Conservation (phyloP, 1,140 invertebrate genomes). For the Dolichoris vasculosae region DNA sequence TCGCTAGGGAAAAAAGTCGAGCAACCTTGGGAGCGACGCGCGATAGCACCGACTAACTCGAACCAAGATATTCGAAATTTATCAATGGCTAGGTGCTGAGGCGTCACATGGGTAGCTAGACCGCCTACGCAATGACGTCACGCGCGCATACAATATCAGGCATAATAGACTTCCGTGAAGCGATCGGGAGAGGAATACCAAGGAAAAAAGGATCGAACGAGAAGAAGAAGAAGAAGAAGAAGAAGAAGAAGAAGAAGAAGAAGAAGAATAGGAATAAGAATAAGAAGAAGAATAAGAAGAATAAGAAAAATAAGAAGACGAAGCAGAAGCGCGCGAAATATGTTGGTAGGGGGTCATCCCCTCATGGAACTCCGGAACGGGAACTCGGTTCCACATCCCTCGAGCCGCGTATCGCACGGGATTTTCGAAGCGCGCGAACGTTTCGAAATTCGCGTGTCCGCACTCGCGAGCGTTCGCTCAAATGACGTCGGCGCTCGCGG, state of each 20-base stretch:
- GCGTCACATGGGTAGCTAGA: not conserved
- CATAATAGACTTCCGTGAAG: not conserved
- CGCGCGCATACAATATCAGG: not conserved
- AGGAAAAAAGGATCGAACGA: not conserved
- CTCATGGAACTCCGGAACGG: too few species aligned
- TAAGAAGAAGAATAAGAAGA: too few species aligned
- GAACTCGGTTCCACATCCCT: not conserved
- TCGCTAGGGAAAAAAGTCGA: too few species aligned
- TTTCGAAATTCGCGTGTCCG: constrained; percentile 41
- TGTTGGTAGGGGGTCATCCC: too few species aligned
- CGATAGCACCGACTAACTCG: not conserved
- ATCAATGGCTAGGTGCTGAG: not conserved
- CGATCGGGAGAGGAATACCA: not conserved
- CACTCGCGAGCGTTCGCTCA: not conserved
- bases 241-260: too few species aligned
- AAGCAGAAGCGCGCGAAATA: too few species aligned
- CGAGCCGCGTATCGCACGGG: too few species aligned
- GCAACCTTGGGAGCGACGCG: too few species aligned
- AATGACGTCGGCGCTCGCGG: constrained; percentile 6
- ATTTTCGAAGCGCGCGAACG: too few species aligned
- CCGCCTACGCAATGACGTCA: constrained; percentile 8
- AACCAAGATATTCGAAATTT: not conserved
- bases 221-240: too few species aligned
- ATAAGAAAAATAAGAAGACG: too few species aligned
- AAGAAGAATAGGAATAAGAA: too few species aligned